A percentile compares a stretch with the other conserved stretches of the same genome.
Evolutionary conservation across 2,888 invertebrate species (phyloP).

Genomic region (Quadroppia sp.): DNA sequence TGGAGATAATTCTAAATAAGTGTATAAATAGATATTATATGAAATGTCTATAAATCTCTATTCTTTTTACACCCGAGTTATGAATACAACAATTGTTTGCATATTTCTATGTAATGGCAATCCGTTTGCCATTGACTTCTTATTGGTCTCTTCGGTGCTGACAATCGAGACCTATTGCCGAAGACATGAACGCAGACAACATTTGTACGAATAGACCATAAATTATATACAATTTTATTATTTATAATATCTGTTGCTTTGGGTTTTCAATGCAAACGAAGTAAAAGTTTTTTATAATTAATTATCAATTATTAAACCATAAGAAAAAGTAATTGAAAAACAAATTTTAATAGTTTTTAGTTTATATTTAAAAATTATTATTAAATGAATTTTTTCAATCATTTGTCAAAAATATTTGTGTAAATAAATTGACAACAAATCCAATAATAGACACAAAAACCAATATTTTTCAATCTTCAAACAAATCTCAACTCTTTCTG

Average conservation of each 20-base stretch:
- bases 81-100: not conserved
- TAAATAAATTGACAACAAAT: not conserved
- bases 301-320: not conserved
- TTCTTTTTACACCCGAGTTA: not conserved
- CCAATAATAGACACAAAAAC: not conserved
- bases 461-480: not conserved
- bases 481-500: not conserved
- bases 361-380: not conserved
- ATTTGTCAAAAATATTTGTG: not conserved
- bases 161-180: constrained; percentile 12
- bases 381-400: not conserved
- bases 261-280: constrained; percentile 27
- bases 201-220: constrained; percentile 26
- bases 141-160: not conserved
- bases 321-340: constrained; percentile 1
- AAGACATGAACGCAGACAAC: not conserved
- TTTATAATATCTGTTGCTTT: constrained; percentile 28
- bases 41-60: not conserved
- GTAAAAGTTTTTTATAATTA: not conserved
- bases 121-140: not conserved
- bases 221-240: constrained; percentile 24
- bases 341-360: constrained; percentile 11
- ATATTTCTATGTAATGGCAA: too few relatives aligned
- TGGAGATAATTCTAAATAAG: not conserved
- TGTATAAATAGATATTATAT: not conserved